These are phyloP conservation scores for Phalera bucephala DNA, from an alignment of 2,888 invertebrate genomes.

Conservation along the genomic window DNA sequence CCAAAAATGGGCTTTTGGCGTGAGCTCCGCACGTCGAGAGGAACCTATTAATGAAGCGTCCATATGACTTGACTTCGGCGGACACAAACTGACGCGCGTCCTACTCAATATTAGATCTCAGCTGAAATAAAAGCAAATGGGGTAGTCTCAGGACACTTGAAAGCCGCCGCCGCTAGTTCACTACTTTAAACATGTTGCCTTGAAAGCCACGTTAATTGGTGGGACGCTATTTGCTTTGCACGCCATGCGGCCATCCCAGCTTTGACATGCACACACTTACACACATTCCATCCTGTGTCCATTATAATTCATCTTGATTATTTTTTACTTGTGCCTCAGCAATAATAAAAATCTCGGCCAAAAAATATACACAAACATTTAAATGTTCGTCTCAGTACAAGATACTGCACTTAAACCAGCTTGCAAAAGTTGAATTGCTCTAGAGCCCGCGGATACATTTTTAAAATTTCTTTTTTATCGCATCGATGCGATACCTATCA, in stretches of 20 bases:
- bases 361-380: constrained; percentile 34
- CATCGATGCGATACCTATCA: constrained; percentile 64
- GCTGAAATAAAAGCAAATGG: constrained; percentile 58
- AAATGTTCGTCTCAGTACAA: constrained; percentile 58
- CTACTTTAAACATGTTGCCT: constrained; percentile 54
- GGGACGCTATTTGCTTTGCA: constrained; percentile 53
- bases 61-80: constrained; percentile 26
- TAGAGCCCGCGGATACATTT: constrained; percentile 53
- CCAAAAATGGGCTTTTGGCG: too few relatives aligned
- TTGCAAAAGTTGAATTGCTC: constrained; percentile 56
- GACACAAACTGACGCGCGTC: constrained; percentile 21
- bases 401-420: constrained; percentile 69
- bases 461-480: constrained; percentile 65
- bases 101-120: constrained; percentile 55
- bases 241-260: constrained; percentile 33
- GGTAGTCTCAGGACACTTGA: constrained; percentile 46
- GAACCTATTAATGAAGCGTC: constrained; percentile 23
- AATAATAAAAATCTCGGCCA: constrained; percentile 12
- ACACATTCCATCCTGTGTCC: constrained; percentile 10
- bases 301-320: constrained; percentile 10
- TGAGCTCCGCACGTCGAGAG: not conserved
- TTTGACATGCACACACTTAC: constrained; percentile 24
- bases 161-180: constrained; percentile 59
- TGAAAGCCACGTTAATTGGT: constrained; percentile 71
- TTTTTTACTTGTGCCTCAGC: constrained; percentile 3